A percentile compares a stretch with the other conserved stretches of the same genome.
phyloP scores from a whole-genome alignment of 1,140 invertebrate genomes.

The Diachasma alloeum region DNA sequence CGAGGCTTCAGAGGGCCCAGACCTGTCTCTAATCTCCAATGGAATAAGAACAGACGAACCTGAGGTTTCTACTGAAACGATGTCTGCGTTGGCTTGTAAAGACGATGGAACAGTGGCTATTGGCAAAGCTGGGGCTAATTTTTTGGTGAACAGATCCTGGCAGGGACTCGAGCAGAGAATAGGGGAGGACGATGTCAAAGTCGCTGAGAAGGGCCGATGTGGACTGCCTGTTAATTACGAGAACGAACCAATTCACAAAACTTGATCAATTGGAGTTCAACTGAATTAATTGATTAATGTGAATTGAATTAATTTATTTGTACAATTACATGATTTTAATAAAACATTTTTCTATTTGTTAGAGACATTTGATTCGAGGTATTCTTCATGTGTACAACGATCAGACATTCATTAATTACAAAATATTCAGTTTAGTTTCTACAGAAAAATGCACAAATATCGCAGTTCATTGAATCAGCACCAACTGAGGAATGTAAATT shows the following conservation, averaged over 20 bases:
- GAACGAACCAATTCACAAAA: conserved; percentile 49
- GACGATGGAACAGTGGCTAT: conserved; percentile 57
- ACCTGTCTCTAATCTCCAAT: conserved; percentile 77
- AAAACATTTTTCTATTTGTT: background rate
- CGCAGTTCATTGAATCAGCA: background rate
- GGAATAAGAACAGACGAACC: conserved; percentile 65
- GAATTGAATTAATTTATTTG: conserved; percentile 7
- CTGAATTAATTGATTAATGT: background rate
- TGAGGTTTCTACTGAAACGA: conserved; percentile 41
- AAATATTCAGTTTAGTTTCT: background rate
- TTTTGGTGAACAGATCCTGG: conserved; percentile 74
- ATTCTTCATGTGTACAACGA: too few species aligned
- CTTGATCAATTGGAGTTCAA: background rate
- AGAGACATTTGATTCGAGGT: background rate
- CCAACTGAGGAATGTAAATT: background rate
- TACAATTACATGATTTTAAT: background rate
- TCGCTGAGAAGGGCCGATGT: conserved; percentile 70
- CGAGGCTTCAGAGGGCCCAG: conserved; percentile 60
- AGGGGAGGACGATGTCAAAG: conserved; percentile 71
- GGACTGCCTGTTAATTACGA: conserved; percentile 69
- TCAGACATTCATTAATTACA: background rate
- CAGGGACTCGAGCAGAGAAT: conserved; percentile 77
- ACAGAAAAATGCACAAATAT: background rate
- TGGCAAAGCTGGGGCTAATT: conserved; percentile 66
- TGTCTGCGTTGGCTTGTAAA: conserved; percentile 53